phyloP scores from a whole-genome alignment of 2,888 invertebrate species.

The Drosophila emarginata region DNA sequence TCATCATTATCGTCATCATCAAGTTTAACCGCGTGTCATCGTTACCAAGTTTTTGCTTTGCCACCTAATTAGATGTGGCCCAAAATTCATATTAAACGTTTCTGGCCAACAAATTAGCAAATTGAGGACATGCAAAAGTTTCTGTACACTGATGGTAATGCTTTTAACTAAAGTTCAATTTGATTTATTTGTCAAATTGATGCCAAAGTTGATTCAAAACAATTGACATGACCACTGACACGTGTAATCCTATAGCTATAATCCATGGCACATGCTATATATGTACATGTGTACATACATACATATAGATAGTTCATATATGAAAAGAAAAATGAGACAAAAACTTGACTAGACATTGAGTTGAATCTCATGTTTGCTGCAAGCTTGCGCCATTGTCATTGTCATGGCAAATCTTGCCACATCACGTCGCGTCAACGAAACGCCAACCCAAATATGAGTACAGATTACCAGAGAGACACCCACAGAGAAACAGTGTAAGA shows the following conservation, averaged over 20 bases:
- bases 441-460: constrained; percentile 53
- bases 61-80: constrained; percentile 60
- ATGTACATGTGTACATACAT: neutral
- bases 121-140: neutral
- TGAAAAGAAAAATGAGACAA: constrained; percentile 8
- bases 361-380: constrained; percentile 36
- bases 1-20: constrained; percentile 22
- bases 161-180: constrained; percentile 9
- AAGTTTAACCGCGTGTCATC: constrained; percentile 26
- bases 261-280: constrained; percentile 43
- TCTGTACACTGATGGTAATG: neutral
- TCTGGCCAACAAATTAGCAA: constrained; percentile 13
- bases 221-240: constrained; percentile 75
- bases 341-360: constrained; percentile 49
- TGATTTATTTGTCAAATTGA: constrained; percentile 28
- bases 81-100: constrained; percentile 57
- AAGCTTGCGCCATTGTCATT: constrained; percentile 59
- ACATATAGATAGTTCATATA: neutral
- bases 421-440: constrained; percentile 70
- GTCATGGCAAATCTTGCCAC: constrained; percentile 59
- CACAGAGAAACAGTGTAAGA: neutral
- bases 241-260: constrained; percentile 51
- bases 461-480: constrained; percentile 20
- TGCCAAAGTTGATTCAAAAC: constrained; percentile 55
- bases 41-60: constrained; percentile 27